Evolutionary conservation across 2,113 vertebrate genomes (phyloP).

Genomic region (Hippopotamus amphibius): DNA sequence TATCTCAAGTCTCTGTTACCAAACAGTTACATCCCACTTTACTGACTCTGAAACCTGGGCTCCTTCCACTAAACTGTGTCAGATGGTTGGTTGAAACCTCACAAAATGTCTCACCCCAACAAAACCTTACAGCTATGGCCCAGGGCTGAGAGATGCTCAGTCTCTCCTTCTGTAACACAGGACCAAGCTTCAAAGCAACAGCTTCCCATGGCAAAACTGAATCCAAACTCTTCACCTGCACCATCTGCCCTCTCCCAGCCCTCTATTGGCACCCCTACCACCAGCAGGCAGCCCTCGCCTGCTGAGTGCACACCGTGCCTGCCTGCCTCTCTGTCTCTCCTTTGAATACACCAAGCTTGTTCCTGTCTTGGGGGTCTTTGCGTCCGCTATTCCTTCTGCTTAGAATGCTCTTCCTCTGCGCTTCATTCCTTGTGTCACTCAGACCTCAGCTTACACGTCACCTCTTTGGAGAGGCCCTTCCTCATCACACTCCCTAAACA

Average conservation of each 20-base stretch:
- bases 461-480: not conserved
- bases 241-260: not conserved
- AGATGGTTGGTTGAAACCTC: not conserved
- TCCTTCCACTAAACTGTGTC: not conserved
- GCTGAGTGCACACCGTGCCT: accelerated
- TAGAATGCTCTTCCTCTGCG: not conserved
- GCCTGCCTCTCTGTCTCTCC: not conserved
- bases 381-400: not conserved
- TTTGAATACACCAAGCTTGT: not conserved
- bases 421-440: not conserved
- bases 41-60: not conserved
- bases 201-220: not conserved
- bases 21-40: not conserved
- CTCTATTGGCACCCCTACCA: not conserved
- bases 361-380: not conserved
- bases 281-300: not conserved
- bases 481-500: not conserved
- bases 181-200: not conserved
- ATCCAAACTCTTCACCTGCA: not conserved
- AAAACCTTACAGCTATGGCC: not conserved
- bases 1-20: not conserved
- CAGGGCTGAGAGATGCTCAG: not conserved
- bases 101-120: not conserved
- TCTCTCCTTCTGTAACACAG: not conserved
- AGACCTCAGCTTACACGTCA: not conserved